Conservation (phyloP, 1,140 invertebrate genomes). For the Magallana gigas region DNA sequence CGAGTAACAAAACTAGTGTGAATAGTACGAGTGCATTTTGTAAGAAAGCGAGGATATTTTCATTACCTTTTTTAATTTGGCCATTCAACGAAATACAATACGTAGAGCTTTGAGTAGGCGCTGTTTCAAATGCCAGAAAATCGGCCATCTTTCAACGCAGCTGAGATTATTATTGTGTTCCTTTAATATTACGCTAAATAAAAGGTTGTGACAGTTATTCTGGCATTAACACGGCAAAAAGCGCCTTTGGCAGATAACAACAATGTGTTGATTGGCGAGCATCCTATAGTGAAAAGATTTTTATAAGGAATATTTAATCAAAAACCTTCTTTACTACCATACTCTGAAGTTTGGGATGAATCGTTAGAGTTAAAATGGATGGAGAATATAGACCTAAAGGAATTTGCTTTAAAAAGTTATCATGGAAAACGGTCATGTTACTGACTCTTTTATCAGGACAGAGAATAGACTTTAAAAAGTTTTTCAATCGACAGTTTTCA, state of each 20-base stretch:
- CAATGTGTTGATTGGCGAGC: slow-evolving; percentile 40
- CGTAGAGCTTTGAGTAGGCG: no score
- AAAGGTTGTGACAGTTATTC: slow-evolving; percentile 38
- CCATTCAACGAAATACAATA: no score
- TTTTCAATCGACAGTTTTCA: slow-evolving; percentile 26
- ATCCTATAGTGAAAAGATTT: slow-evolving; percentile 52
- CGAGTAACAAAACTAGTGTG: no score
- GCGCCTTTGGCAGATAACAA: slow-evolving; percentile 36
- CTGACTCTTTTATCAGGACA: slow-evolving; percentile 43
- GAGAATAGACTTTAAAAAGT: slow-evolving; percentile 15
- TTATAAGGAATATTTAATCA: no score
- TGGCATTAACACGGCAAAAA: slow-evolving; percentile 42
- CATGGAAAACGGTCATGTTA: slow-evolving; percentile 47
- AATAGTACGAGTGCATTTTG: no score
- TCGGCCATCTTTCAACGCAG: no score
- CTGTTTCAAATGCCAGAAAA: no score
- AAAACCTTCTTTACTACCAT: no score
- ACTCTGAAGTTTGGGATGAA: slow-evolving; percentile 46
- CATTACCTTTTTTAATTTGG: no score
- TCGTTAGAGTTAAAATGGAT: slow-evolving; percentile 46
- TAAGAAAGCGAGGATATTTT: no score
- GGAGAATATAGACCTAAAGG: slow-evolving; percentile 12
- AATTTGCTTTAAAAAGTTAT: slow-evolving; percentile 28
- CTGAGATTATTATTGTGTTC: no score
- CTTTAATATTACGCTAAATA: no score